These are phyloP conservation scores for Liolophura sinensis DNA, from an alignment of 1,140 invertebrate species.

Conservation along the genomic window DNA sequence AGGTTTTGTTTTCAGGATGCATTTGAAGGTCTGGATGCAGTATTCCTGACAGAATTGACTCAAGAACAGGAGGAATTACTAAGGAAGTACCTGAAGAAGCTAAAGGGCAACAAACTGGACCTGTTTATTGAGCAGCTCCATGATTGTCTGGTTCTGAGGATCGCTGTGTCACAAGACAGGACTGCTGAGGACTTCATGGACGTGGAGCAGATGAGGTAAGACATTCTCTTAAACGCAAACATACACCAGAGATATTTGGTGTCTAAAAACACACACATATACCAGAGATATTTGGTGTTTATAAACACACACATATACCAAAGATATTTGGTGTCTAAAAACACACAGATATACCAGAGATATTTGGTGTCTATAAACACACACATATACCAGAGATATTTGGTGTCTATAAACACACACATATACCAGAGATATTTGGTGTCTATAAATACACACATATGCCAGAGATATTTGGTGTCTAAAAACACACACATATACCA, in stretches of 20 bases:
- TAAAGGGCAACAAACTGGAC: slow-evolving; percentile 21
- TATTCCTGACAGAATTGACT: slow-evolving; percentile 17
- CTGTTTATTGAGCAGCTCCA: slow-evolving; percentile 24
- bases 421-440: too few species aligned
- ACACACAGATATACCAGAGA: too few species aligned
- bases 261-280: not conserved
- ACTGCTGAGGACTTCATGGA: slow-evolving; percentile 25
- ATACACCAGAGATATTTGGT: not conserved
- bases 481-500: too few species aligned
- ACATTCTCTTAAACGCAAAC: not conserved
- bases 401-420: too few species aligned
- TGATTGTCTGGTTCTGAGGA: slow-evolving; percentile 32
- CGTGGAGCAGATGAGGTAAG: slow-evolving; percentile 14
- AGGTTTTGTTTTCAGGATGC: slow-evolving; percentile 23
- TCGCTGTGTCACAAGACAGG: slow-evolving; percentile 20
- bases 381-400: too few species aligned
- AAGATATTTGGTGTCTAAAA: too few species aligned
- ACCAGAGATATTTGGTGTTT: too few species aligned
- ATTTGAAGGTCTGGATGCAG: slow-evolving; percentile 25
- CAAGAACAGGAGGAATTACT: slow-evolving; percentile 14
- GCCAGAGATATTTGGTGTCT: too few species aligned
- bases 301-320: too few species aligned
- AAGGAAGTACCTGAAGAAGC: slow-evolving; percentile 7
- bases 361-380: too few species aligned
- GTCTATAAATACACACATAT: too few species aligned